Evolutionary conservation across 2,113 vertebrate species (phyloP).

Genomic region (Nesogale talazaci): DNA sequence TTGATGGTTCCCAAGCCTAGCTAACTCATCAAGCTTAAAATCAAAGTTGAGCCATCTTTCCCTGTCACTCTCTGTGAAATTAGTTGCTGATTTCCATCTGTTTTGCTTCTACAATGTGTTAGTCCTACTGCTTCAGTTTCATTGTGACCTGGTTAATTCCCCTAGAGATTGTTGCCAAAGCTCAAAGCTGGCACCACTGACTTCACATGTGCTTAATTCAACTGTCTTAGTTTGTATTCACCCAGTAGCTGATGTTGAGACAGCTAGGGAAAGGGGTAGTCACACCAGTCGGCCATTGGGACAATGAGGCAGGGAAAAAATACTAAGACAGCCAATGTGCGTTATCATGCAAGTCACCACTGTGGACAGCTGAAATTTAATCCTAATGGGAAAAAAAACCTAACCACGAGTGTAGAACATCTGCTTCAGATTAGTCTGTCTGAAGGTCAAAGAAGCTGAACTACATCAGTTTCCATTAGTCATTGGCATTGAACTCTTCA

Average conservation of each 20-base stretch:
- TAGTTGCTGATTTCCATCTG: background rate
- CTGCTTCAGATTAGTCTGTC: background rate
- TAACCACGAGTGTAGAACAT: background rate
- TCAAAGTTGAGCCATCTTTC: background rate
- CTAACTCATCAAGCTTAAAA: background rate
- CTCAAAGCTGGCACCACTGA: background rate
- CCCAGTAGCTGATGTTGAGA: background rate
- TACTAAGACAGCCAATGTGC: background rate
- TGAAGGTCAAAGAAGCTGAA: background rate
- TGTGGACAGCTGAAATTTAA: background rate
- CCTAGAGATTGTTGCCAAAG: slow-evolving; percentile 40
- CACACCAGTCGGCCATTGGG: background rate
- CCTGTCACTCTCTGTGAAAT: background rate
- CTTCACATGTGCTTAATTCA: background rate
- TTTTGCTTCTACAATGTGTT: background rate
- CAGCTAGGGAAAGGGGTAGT: background rate
- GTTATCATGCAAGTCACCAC: background rate
- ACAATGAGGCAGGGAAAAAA: background rate
- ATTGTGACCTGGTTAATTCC: slow-evolving; percentile 28
- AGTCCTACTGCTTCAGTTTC: background rate
- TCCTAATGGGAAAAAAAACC: background rate
- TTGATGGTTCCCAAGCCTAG: background rate
- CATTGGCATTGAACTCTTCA: background rate
- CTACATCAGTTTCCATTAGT: background rate
- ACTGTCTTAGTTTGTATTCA: background rate